These are phyloP conservation scores for Piaya cayana DNA, from an alignment of 2,113 vertebrate species.

Conservation along the genomic window DNA sequence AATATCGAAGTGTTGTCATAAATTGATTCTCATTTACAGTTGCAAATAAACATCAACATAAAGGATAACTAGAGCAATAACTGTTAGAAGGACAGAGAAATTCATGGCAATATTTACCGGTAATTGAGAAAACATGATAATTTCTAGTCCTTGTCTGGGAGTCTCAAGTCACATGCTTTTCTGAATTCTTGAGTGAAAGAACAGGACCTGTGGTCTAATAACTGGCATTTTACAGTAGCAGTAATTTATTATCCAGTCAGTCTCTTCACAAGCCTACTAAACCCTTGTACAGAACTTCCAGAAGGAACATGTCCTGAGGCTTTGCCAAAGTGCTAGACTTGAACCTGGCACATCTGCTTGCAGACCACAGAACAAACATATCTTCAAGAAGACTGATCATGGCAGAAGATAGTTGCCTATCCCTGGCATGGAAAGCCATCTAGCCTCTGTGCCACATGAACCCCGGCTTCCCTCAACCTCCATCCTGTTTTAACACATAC, in stretches of 20 bases:
- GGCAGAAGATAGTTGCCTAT: neutral
- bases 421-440: neutral
- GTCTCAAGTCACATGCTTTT: neutral
- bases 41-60: neutral
- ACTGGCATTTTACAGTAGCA: neutral
- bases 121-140: neutral
- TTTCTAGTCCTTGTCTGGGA: neutral
- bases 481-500: neutral
- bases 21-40: neutral
- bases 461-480: neutral
- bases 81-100: neutral
- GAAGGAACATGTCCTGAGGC: neutral
- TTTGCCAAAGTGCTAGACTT: rapidly evolving
- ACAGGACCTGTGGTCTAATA: neutral
- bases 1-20: neutral
- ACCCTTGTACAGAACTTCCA: neutral
- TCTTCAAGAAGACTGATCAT: neutral
- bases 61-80: neutral
- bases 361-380: neutral
- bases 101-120: neutral
- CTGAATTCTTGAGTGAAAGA: neutral
- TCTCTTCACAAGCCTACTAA: neutral
- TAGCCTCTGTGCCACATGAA: neutral
- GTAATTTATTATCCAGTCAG: neutral
- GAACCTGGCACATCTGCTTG: neutral